Conservation (phyloP, 2,113 vertebrate species). For the Chaenocephalus aceratus region DNA sequence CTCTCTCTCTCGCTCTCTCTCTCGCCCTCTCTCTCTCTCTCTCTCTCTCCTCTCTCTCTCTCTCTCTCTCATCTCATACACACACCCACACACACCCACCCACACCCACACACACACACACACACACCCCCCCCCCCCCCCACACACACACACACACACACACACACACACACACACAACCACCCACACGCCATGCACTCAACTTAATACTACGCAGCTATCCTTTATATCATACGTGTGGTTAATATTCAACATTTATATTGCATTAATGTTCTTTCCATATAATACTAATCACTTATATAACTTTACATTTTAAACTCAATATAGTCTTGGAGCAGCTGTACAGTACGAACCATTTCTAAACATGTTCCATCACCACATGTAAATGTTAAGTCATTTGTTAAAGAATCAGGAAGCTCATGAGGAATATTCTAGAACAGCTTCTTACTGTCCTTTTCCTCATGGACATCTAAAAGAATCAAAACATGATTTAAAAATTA, state of each 20-base stretch:
- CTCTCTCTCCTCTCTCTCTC: too few species aligned
- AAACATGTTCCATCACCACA: background rate
- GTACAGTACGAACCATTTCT: background rate
- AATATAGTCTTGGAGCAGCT: background rate
- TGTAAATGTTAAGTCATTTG: background rate
- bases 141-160: slow-evolving; percentile 9
- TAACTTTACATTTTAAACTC: background rate
- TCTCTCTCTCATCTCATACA: too few species aligned
- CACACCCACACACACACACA: background rate
- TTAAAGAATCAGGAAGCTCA: background rate
- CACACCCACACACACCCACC: background rate
- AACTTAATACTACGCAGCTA: background rate
- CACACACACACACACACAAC: slow-evolving; percentile 34
- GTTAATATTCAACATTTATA: background rate
- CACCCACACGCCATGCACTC: slow-evolving; percentile 5
- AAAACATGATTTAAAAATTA: too few species aligned
- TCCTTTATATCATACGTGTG: slow-evolving; percentile 4
- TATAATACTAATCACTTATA: too few species aligned
- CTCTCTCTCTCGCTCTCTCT: too few species aligned
- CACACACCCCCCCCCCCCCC: too few species aligned
- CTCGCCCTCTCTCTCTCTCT: too few species aligned
- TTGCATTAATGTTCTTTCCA: background rate
- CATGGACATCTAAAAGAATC: too few species aligned
- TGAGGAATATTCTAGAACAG: background rate
- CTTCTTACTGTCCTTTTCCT: background rate